phyloP scores from a whole-genome alignment of 2,113 vertebrate genomes.

The Spermophilus dauricus region DNA sequence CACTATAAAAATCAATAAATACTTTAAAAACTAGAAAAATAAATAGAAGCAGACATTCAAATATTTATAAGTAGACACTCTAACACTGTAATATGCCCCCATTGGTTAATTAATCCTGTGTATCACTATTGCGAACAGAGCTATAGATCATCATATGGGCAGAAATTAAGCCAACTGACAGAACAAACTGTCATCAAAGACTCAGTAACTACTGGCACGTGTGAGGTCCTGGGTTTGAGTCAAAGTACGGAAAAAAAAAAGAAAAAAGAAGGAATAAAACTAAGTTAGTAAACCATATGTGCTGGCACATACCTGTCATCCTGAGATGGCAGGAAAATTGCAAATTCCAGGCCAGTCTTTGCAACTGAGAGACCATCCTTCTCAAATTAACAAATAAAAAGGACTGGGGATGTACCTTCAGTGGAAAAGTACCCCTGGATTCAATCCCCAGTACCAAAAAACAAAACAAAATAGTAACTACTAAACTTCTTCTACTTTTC shows the following conservation, averaged over 20 bases:
- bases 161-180: conserved; percentile 46
- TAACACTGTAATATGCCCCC: neutral
- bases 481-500: neutral
- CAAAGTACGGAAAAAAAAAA: too few species aligned
- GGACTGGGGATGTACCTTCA: neutral
- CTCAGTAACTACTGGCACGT: too few species aligned
- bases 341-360: too few species aligned
- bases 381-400: neutral
- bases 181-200: conserved; percentile 28
- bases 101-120: neutral
- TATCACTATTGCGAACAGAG: neutral
- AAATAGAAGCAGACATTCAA: neutral
- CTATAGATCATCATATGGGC: neutral
- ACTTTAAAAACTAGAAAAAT: conserved; percentile 9
- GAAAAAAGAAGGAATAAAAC: too few species aligned
- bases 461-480: neutral
- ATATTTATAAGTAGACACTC: neutral
- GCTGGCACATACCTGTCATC: too few species aligned
- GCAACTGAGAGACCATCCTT: too few species aligned
- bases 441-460: too few species aligned
- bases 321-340: too few species aligned
- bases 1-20: conserved; percentile 29
- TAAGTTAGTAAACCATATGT: too few species aligned
- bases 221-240: too few species aligned
- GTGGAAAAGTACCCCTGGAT: neutral